These are phyloP conservation scores for Sebastes matsubarae DNA, from an alignment of 2,797 vertebrate species.

Conservation along the genomic window DNA sequence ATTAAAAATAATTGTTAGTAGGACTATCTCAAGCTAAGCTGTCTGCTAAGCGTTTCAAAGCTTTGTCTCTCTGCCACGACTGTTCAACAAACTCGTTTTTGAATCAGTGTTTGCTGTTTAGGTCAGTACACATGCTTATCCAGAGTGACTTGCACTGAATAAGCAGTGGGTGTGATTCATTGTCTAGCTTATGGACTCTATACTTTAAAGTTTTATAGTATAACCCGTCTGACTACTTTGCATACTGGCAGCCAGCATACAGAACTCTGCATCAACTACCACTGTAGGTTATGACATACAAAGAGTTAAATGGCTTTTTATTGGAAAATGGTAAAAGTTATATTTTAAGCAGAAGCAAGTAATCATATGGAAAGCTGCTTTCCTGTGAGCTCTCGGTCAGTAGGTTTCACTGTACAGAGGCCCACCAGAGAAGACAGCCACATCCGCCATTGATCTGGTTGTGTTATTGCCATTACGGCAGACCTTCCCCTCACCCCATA, in stretches of 20 bases:
- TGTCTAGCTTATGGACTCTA: not conserved
- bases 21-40: not conserved
- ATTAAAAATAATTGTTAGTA: too few relatives aligned
- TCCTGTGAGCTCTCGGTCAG: not conserved
- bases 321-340: not conserved
- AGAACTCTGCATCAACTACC: not conserved
- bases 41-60: not conserved
- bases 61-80: not conserved
- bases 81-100: not conserved
- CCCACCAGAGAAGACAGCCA: not conserved
- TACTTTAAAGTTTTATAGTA: not conserved
- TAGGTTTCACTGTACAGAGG: not conserved
- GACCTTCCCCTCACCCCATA: slow-evolving; percentile 18
- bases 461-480: slow-evolving; percentile 64
- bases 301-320: not conserved
- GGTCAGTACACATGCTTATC: not conserved
- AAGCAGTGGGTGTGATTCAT: not conserved
- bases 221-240: not conserved
- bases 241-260: too few relatives aligned
- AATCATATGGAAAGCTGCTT: not conserved
- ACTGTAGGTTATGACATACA: not conserved
- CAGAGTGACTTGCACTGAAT: not conserved
- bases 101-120: not conserved
- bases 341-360: not conserved
- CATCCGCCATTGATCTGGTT: slow-evolving; percentile 24